Conservation (phyloP, 2,888 invertebrate genomes). For the Lithophane ornitopus region DNA sequence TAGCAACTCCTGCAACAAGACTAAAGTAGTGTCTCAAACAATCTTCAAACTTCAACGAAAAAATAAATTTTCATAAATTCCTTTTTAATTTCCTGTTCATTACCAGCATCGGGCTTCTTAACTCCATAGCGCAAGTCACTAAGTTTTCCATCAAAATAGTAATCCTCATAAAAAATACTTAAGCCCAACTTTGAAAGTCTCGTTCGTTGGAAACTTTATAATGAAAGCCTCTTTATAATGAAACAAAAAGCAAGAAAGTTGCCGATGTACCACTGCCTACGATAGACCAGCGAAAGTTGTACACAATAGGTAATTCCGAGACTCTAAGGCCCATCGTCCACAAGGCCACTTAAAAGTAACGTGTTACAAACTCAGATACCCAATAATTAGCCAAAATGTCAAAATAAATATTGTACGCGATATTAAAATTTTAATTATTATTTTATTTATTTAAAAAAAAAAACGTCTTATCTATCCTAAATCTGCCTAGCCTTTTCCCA, state of each 20-base stretch:
- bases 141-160: conserved; percentile 50
- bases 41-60: background rate
- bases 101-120: background rate
- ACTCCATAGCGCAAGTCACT: conserved; percentile 27
- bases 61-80: conserved; percentile 1
- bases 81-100: conserved; percentile 27
- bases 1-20: background rate
- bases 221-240: conserved; percentile 74
- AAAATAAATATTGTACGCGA: too few relatives aligned
- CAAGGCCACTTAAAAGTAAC: background rate
- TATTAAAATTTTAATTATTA: too few relatives aligned
- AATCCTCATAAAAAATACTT: conserved; percentile 65
- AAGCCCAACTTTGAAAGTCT: conserved; percentile 67
- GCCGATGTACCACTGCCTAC: conserved; percentile 56
- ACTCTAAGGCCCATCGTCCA: background rate
- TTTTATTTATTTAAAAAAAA: too few relatives aligned
- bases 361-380: background rate
- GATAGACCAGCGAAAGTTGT: conserved; percentile 59
- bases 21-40: background rate
- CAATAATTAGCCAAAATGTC: background rate
- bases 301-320: conserved; percentile 61
- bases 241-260: conserved; percentile 65
- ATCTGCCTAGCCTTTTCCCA: too few relatives aligned
- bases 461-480: too few relatives aligned
- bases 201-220: conserved; percentile 70